Percentiles rank a stretch among this genome's conserved stretches.
Evolutionary conservation across 2,888 invertebrate species (phyloP).

Genomic region (Buathra laborator): DNA sequence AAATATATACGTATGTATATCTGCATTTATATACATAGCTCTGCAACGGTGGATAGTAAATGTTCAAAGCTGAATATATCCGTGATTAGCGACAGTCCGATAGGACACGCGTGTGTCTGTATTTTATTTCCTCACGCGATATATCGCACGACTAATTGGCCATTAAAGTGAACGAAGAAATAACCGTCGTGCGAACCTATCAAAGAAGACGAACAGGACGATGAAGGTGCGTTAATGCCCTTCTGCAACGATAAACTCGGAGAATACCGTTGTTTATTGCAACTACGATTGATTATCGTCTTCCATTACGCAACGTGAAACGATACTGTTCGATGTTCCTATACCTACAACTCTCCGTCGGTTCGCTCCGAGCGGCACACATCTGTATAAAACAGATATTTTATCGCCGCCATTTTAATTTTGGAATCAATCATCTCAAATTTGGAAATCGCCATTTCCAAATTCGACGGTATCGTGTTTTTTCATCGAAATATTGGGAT

Average conservation of each 20-base stretch:
- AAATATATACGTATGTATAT: neutral
- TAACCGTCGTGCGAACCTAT: constrained; percentile 15
- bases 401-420: too few relatives aligned
- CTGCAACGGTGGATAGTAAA: constrained; percentile 20
- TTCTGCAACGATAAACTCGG: constrained; percentile 15
- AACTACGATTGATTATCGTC: constrained; percentile 12
- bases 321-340: neutral
- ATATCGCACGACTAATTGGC: constrained; percentile 52
- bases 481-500: too few relatives aligned
- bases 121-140: constrained; percentile 40
- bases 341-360: neutral
- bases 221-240: neutral
- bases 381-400: too few relatives aligned
- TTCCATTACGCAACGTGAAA: constrained; percentile 18
- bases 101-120: constrained; percentile 2
- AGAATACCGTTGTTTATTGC: constrained; percentile 28
- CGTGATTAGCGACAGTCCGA: constrained; percentile 23
- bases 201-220: neutral
- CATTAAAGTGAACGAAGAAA: constrained; percentile 47
- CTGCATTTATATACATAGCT: neutral
- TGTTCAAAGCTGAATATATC: constrained; percentile 10
- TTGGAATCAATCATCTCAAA: too few relatives aligned
- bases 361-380: neutral
- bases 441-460: too few relatives aligned
- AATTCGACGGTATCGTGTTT: too few relatives aligned